These are phyloP conservation scores for Neodiprion virginianus DNA, from an alignment of 1,140 invertebrate species.

Conservation along the genomic window DNA sequence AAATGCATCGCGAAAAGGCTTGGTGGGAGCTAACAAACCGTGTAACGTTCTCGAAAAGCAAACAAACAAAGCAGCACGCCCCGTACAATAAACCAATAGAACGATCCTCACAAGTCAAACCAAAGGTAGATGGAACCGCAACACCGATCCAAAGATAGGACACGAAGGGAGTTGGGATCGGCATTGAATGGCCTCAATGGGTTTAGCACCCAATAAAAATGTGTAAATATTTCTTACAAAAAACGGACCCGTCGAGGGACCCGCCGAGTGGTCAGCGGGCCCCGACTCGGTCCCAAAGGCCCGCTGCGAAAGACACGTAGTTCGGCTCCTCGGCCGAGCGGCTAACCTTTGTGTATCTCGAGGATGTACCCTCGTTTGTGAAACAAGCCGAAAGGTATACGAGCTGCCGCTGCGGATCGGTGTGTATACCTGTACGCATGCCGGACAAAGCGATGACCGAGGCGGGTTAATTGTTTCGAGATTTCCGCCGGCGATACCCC, in stretches of 20 bases:
- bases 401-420: constrained; percentile 8
- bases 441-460: constrained; percentile 39
- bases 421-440: background rate
- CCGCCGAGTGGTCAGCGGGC: constrained; percentile 2
- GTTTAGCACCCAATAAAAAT: constrained; percentile 56
- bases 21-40: constrained; percentile 21
- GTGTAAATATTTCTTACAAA: constrained; percentile 54
- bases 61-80: constrained; percentile 4
- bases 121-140: constrained; percentile 21
- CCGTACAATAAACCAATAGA: constrained; percentile 32
- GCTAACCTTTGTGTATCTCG: constrained; percentile 49
- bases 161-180: constrained; percentile 26
- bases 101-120: constrained; percentile 5
- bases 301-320: constrained; percentile 8
- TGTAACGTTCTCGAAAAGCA: background rate
- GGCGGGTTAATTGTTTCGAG: constrained; percentile 55
- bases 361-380: constrained; percentile 51
- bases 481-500: constrained; percentile 26
- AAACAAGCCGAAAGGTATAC: constrained; percentile 56
- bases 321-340: constrained; percentile 23
- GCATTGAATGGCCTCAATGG: constrained; percentile 34
- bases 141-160: constrained; percentile 24
- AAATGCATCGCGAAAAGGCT: background rate
- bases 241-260: constrained; percentile 22
- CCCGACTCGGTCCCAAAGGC: background rate